Evolutionary conservation across 1,140 invertebrate species (phyloP).

Genomic region (Heliconius hermathena): DNA sequence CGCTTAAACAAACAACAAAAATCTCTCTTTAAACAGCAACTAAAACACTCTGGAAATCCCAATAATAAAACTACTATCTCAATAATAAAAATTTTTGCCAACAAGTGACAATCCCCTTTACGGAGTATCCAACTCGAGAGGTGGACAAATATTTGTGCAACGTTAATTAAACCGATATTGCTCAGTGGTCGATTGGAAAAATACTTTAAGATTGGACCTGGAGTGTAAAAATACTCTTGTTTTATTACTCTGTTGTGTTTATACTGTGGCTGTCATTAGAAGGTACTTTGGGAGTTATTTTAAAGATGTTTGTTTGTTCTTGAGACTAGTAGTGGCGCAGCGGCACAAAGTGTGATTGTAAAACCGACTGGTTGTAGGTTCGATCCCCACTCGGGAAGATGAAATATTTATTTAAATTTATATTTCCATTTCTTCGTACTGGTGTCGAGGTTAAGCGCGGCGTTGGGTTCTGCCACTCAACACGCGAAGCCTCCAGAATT

Average conservation of each 20-base stretch:
- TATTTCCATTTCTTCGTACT: too few relatives aligned
- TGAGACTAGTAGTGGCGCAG: too few relatives aligned
- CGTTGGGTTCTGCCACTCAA: too few relatives aligned
- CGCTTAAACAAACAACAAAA: too few relatives aligned
- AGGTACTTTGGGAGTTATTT: not conserved
- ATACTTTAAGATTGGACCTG: constrained; percentile 21
- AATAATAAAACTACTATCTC: constrained; percentile 2
- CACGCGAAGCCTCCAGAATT: too few relatives aligned
- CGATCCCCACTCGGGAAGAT: too few relatives aligned
- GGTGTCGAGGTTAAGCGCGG: too few relatives aligned
- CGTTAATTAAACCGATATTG: constrained; percentile 58
- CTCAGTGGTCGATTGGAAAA: constrained; percentile 19
- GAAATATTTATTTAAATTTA: too few relatives aligned
- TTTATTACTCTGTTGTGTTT: not conserved
- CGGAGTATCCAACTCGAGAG: constrained; percentile 32
- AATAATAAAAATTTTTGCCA: not conserved
- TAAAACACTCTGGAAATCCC: not conserved
- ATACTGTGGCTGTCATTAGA: not conserved
- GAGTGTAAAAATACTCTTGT: constrained; percentile 12
- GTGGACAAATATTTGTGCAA: constrained; percentile 48
- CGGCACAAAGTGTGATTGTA: too few relatives aligned
- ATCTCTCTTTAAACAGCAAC: too few relatives aligned
- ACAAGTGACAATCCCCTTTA: constrained; percentile 22
- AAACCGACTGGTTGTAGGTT: too few relatives aligned
- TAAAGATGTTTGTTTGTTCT: not conserved